Base-by-base conservation (phyloP, 2,888 invertebrate genomes). In the Chrysotoxum bicinctum region DNA sequence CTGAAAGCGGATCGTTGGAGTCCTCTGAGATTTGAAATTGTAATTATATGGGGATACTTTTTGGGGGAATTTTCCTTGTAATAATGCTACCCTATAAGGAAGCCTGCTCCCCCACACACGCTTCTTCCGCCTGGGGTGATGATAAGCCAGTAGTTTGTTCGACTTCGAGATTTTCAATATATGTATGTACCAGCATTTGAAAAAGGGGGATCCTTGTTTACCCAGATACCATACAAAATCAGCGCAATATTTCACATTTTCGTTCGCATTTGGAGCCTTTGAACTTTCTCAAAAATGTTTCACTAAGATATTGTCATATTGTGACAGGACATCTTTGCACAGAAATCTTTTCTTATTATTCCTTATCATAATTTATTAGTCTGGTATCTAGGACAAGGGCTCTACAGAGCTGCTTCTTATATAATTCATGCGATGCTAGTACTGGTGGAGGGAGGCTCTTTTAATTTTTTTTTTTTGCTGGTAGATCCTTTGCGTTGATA, bases 21-120 rank as follows among this genome's bases (percentile, higher is more conserved):
- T 72, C 84, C 80, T 84, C 60, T 80, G 84, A 75, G 84, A 79
- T 1, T 19, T 26, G 72, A 68, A 80, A 72, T 68, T 75, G 75
- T 80, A 84, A 76, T 84, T 80, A 75, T 48, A 66, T 75, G 66
- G n/a, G 50, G 40, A 74, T 56, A 43, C 26, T 43, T 35, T 32
- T 30, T 30, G 21, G 21, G 48, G 48, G 48, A 50, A 50, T 35
- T 12, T 50, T 50, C 10, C 5, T 21, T 66, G 32, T 32, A 8
- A 30, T 32, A 19, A 9, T 48, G 48, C n/a, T 40, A n/a, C 35
- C 16, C 6, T 52, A n/a, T 56, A 12, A 26, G 32, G 32, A 3
- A 21, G 35, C 8, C 12, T 43, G 6, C 2, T 0, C 50, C 30
- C 3, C 16, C 1, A 1, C 14, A 45, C 30, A 0, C 3, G 0